These are phyloP conservation scores for Drosophila algonquin DNA, from an alignment of 2,888 invertebrate species.

Conservation along the genomic window DNA sequence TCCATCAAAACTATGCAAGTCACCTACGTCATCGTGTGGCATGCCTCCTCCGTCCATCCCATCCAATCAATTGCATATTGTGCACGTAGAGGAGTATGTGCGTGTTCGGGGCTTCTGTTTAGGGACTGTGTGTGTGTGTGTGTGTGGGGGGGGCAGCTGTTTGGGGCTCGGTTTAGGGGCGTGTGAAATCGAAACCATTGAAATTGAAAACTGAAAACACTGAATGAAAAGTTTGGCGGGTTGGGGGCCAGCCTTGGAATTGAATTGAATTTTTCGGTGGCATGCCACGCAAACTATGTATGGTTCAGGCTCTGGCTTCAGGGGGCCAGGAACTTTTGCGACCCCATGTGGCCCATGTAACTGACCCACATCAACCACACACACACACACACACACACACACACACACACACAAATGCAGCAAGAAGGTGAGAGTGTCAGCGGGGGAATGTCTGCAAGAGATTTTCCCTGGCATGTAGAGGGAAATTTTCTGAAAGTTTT, in stretches of 20 bases:
- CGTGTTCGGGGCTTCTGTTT: constrained; percentile 40
- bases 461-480: constrained; percentile 63
- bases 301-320: too few species aligned
- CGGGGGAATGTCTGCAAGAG: constrained; percentile 43
- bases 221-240: constrained; percentile 69
- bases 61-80: constrained; percentile 47
- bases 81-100: constrained; percentile 43
- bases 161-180: constrained; percentile 35
- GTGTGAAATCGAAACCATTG: constrained; percentile 75
- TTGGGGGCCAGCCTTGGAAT: constrained; percentile 55
- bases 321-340: constrained; percentile 44
- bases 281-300: constrained; percentile 25
- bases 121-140: constrained; percentile 2
- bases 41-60: constrained; percentile 1
- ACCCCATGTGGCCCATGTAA: constrained; percentile 64
- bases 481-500: constrained; percentile 23
- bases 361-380: constrained; percentile 66
- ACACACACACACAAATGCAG: constrained; percentile 5
- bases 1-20: constrained; percentile 30
- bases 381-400: constrained; percentile 5
- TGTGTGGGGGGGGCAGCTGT: neutral
- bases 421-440: neutral
- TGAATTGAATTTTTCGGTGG: constrained; percentile 68
- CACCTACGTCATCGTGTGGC: constrained; percentile 6
- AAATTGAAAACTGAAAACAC: constrained; percentile 74